Evolutionary conservation across 2,888 invertebrate species (phyloP).

Genomic region (Dolomedes plantarius): DNA sequence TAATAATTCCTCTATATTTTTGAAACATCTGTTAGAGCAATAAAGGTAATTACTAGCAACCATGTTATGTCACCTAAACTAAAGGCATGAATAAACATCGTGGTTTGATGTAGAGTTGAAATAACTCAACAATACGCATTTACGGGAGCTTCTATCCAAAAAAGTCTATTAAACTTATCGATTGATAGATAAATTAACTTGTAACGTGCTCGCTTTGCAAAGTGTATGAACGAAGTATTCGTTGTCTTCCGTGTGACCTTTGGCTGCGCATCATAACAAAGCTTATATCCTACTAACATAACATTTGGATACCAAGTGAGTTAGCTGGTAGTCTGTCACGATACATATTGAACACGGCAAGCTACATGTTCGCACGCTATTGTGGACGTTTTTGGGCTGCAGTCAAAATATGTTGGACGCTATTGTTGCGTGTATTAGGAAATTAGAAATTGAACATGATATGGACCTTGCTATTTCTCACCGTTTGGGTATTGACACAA

Average conservation of each 20-base stretch:
- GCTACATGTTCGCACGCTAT: slow-evolving; percentile 33
- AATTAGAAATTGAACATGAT: background rate
- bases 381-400: slow-evolving; percentile 29
- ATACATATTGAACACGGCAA: slow-evolving; percentile 22
- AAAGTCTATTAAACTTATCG: slow-evolving; percentile 25
- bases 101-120: background rate
- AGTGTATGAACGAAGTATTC: slow-evolving; percentile 27
- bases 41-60: background rate
- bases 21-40: too few species aligned
- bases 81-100: background rate
- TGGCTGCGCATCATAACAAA: slow-evolving; percentile 45
- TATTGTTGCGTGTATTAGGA: slow-evolving; percentile 8
- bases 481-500: background rate
- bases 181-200: slow-evolving; percentile 26
- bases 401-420: slow-evolving; percentile 23
- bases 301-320: slow-evolving; percentile 34
- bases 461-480: background rate
- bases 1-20: too few species aligned
- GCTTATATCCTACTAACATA: slow-evolving; percentile 35
- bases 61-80: background rate
- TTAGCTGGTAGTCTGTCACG: slow-evolving; percentile 33
- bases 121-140: background rate
- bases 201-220: slow-evolving; percentile 31
- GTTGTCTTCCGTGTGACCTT: slow-evolving; percentile 45
- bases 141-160: background rate